These are phyloP conservation scores for Oxyteleia sp. DNA, from an alignment of 2,888 invertebrate species.

Conservation along the genomic window DNA sequence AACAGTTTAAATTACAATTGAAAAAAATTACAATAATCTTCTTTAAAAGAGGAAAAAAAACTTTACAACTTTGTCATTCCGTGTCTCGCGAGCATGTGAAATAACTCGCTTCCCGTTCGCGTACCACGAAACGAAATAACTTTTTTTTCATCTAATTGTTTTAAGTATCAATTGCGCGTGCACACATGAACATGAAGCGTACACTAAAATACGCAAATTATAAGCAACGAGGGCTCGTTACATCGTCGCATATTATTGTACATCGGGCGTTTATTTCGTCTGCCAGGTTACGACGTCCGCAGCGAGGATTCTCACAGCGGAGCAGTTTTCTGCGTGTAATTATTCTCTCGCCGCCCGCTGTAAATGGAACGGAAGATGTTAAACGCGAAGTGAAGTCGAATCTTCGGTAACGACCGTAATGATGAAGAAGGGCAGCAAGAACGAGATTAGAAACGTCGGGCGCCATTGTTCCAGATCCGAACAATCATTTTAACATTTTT, in stretches of 20 bases:
- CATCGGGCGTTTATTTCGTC: constrained; percentile 69
- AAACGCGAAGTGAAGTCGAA: constrained; percentile 76
- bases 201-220: constrained; percentile 50
- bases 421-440: constrained; percentile 50
- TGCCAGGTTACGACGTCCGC: constrained; percentile 63
- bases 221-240: constrained; percentile 47
- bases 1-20: background rate
- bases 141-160: constrained; percentile 3
- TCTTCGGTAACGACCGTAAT: constrained; percentile 63
- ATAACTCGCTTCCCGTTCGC: background rate
- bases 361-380: constrained; percentile 82
- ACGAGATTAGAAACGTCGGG: constrained; percentile 43
- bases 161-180: constrained; percentile 23
- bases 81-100: background rate
- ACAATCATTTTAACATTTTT: too few relatives aligned
- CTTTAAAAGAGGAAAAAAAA: background rate
- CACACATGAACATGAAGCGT: constrained; percentile 21
- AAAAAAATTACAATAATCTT: background rate
- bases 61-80: background rate
- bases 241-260: constrained; percentile 38
- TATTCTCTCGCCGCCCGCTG: constrained; percentile 77
- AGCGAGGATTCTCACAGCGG: constrained; percentile 72
- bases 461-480: too few relatives aligned
- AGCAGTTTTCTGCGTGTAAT: constrained; percentile 75
- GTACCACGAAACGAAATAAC: background rate